Base-by-base conservation (phyloP, 30 jellyfish, hydroid and myxozoan genomes). In the Cassiopea xamachana region DNA sequence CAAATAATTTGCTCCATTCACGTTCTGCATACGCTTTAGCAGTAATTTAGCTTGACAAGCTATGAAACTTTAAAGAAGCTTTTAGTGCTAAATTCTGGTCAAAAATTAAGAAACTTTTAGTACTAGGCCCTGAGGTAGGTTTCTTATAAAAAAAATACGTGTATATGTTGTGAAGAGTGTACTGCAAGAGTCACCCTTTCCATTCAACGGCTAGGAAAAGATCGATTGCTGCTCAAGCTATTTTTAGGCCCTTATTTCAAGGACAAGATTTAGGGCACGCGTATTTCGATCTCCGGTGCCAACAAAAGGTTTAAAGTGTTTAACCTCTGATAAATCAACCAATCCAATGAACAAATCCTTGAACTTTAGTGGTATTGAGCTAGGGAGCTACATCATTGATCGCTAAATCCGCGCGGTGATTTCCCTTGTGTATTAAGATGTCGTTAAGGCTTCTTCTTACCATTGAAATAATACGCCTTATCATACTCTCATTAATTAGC, bases 201-300 rank as follows among this genome's bases (percentile, higher is more conserved):
- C 64, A 51, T 51, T 51, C 64, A 51, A 51, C 4, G 64, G 64
- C 64, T 51, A 27, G 43, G 74, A 62, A 14, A 27, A 17, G 43
- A 62, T 62, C 74, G 74, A 8, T 62, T 62, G 19, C 74, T 62
- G 19, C 7, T 62, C 74, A 6, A 62, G 80, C 6, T 51, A 9
- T 9, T 71, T 71, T 71, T 71, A 71, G 58, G 80, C n/a, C 5
- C 58, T 71, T 15, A 2, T 15, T 16, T 39, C 4, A 16, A 71
- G 16, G 48, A 44, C 55, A 9, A 17, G 80, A 71, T 71, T 19
- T 71, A 39, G n/a, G 80, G 58, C 80, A 71, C 80, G 80, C 80
- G 80, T 44, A 15, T 71, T 16, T 9, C 58, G 45, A 67, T 67
- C 51, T 71, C 27, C n/a, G 49, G 6, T 49, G 55, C 80, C n/a